Conservation (phyloP, 2,797 vertebrate species). For the Rhinichthys osculus region DNA sequence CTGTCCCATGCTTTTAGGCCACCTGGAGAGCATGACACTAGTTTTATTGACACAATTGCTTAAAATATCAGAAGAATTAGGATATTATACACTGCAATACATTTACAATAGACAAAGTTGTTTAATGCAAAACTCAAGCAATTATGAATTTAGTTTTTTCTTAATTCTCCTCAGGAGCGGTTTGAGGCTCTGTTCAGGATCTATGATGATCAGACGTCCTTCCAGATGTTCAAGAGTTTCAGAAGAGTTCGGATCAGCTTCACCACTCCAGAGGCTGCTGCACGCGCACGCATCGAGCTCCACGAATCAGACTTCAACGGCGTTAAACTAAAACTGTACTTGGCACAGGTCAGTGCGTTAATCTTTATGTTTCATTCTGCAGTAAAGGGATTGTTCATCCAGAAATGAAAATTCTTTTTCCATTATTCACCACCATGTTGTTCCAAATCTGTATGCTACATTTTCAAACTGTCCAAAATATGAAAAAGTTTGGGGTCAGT, state of each 20-base stretch:
- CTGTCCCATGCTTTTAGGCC: not conserved
- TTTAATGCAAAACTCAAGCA: not conserved
- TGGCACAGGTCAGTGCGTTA: conserved; percentile 87
- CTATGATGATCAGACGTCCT: conserved; percentile 91
- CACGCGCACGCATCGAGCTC: conserved; percentile 92
- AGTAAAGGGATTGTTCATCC: not conserved
- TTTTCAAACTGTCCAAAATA: not conserved
- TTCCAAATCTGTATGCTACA: not conserved
- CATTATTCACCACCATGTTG: not conserved
- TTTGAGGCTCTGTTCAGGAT: conserved; percentile 92
- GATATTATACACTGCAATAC: not conserved
- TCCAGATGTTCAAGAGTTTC: conserved; percentile 98
- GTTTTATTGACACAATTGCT: not conserved
- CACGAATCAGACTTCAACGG: conserved; percentile 93
- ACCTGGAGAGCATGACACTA: not conserved
- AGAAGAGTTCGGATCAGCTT: conserved; percentile 96
- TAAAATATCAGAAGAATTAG: not conserved
- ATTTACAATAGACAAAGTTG: not conserved
- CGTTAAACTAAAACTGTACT: conserved; percentile 94
- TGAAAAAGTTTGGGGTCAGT: not conserved
- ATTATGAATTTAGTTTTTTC: not conserved
- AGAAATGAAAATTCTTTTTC: not conserved
- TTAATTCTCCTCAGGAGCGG: conserved; percentile 81
- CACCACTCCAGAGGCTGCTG: conserved; percentile 92
- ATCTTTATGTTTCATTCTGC: not conserved